phyloP scores from a whole-genome alignment of 2,113 vertebrate genomes.

The Cavia aperea region DNA sequence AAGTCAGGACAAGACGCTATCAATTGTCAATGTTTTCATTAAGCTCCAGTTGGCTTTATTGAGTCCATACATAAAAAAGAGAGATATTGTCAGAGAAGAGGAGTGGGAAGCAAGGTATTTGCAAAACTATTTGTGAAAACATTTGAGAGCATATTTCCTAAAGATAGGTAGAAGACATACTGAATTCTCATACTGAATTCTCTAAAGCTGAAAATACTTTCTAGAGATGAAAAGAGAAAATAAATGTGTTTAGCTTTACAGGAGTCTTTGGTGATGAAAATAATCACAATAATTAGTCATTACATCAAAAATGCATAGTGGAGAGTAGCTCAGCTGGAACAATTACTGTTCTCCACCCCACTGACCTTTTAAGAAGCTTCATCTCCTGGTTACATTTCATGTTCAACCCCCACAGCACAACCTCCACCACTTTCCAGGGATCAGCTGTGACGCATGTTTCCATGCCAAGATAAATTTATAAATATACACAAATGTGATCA shows the following conservation, averaged over 20 bases:
- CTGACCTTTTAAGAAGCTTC: constrained; percentile 58
- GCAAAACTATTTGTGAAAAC: background rate
- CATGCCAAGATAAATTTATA: constrained; percentile 55
- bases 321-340: constrained; percentile 46
- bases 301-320: constrained; percentile 49
- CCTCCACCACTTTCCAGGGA: constrained; percentile 54
- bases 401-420: constrained; percentile 49
- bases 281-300: constrained; percentile 69
- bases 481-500: constrained; percentile 66
- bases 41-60: background rate
- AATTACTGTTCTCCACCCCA: constrained; percentile 44
- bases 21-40: background rate
- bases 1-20: background rate
- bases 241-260: constrained; percentile 41
- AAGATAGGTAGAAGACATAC: constrained; percentile 50
- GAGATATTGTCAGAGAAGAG: background rate
- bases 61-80: background rate
- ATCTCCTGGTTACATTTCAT: constrained; percentile 15
- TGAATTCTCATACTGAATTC: constrained; percentile 57
- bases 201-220: constrained; percentile 50
- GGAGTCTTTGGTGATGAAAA: constrained; percentile 54
- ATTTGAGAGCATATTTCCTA: background rate
- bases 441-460: constrained; percentile 46
- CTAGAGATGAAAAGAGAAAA: constrained; percentile 49
- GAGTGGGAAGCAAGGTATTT: background rate